phyloP scores from a whole-genome alignment of 2,797 vertebrate species.

The Cryptoprocta ferox region DNA sequence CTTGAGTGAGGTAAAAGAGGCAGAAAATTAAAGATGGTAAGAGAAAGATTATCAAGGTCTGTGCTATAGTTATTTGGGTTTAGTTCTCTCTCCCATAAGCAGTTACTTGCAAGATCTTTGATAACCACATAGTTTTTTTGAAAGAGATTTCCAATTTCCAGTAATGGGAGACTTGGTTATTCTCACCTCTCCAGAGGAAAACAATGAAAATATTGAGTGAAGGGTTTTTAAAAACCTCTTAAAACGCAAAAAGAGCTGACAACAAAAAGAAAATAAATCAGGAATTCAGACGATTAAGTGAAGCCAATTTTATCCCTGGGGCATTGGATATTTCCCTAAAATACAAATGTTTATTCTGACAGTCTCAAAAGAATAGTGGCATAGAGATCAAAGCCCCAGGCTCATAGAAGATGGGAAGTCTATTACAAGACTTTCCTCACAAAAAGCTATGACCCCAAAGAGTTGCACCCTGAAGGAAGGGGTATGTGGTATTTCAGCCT shows the following conservation, averaged over 20 bases:
- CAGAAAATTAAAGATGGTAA: background rate
- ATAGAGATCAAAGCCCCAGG: background rate
- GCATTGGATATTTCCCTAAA: background rate
- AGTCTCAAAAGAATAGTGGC: background rate
- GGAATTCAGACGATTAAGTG: background rate
- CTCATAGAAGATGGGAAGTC: background rate
- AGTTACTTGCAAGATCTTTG: background rate
- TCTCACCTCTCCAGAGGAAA: background rate
- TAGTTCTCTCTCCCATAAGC: background rate
- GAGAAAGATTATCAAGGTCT: background rate
- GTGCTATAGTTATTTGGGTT: background rate
- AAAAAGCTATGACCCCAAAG: background rate
- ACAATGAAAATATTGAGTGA: background rate
- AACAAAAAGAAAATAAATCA: slow-evolving; percentile 27
- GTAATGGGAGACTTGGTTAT: background rate
- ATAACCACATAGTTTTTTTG: background rate
- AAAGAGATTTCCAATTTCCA: background rate
- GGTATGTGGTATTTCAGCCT: background rate
- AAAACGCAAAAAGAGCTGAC: background rate
- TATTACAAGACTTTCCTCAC: background rate
- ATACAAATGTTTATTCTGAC: background rate
- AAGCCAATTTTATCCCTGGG: background rate
- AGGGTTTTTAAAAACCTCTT: background rate
- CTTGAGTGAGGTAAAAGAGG: background rate
- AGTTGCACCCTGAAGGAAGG: background rate